Evolutionary conservation across 2,888 invertebrate genomes (phyloP).

Genomic region (Vanessa cardui): DNA sequence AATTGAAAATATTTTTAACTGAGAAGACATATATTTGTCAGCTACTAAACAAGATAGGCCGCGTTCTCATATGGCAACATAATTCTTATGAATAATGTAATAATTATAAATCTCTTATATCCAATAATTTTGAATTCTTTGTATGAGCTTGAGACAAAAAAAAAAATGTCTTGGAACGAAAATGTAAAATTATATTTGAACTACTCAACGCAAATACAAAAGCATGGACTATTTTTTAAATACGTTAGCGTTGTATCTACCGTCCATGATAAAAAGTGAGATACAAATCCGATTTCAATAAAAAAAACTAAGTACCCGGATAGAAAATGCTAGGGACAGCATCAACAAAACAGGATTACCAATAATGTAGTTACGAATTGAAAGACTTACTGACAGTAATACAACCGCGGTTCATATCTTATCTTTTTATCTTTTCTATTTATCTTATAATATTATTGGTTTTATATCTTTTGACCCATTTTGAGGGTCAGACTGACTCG

Average conservation of each 20-base stretch:
- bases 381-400: constrained; percentile 9
- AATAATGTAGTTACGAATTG: constrained; percentile 17
- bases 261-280: not conserved
- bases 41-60: too few species aligned
- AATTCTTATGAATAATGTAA: too few species aligned
- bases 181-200: not conserved
- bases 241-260: not conserved
- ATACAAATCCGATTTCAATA: constrained; percentile 21
- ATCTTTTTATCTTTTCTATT: not conserved
- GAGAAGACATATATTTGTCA: too few species aligned
- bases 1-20: too few species aligned
- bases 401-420: not conserved
- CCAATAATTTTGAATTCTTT: not conserved
- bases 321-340: constrained; percentile 9
- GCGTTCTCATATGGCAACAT: too few species aligned
- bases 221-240: constrained; percentile 1
- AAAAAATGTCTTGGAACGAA: too few species aligned
- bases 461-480: too few species aligned
- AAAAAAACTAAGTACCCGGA: constrained; percentile 13
- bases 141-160: too few species aligned
- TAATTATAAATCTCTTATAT: not conserved
- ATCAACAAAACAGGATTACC: constrained; percentile 22
- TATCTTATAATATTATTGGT: not conserved
- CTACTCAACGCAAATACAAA: not conserved
- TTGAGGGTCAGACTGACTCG: too few species aligned